Evolutionary conservation across 2,797 vertebrate genomes (phyloP).

Genomic region (Hybognathus amarus): DNA sequence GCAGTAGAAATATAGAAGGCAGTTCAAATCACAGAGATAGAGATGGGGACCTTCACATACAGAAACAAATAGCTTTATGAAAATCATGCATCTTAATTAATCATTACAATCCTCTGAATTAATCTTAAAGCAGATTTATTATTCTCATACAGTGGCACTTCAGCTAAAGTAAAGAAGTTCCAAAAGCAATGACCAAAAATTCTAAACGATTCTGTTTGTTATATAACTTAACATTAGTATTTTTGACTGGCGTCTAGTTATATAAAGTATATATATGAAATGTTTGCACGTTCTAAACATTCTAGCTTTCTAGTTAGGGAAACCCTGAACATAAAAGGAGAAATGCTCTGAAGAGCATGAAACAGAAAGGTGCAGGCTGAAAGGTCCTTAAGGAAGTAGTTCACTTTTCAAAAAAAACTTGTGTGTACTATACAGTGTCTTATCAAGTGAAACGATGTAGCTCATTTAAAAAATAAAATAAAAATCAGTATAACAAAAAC

Average conservation of each 20-base stretch:
- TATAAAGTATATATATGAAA: background rate
- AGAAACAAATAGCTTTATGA: background rate
- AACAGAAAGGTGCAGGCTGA: background rate
- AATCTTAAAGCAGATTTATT: background rate
- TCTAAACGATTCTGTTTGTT: background rate
- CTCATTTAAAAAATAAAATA: too few species aligned
- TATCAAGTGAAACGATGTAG: too few species aligned
- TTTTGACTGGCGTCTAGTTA: background rate
- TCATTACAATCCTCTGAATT: background rate
- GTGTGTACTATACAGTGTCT: too few species aligned
- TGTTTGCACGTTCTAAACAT: background rate
- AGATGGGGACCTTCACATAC: background rate
- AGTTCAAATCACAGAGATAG: conserved; percentile 15
- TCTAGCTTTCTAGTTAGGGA: background rate
- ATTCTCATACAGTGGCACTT: background rate
- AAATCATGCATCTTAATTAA: conserved; percentile 7
- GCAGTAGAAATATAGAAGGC: background rate
- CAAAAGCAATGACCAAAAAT: background rate
- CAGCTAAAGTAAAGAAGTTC: background rate
- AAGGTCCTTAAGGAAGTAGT: background rate
- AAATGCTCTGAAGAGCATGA: background rate
- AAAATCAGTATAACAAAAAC: too few species aligned
- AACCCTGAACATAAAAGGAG: background rate
- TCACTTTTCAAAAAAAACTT: too few species aligned
- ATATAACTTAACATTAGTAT: background rate